Base-by-base conservation (phyloP, 1,140 invertebrate species). In the Leucophenga varia region DNA sequence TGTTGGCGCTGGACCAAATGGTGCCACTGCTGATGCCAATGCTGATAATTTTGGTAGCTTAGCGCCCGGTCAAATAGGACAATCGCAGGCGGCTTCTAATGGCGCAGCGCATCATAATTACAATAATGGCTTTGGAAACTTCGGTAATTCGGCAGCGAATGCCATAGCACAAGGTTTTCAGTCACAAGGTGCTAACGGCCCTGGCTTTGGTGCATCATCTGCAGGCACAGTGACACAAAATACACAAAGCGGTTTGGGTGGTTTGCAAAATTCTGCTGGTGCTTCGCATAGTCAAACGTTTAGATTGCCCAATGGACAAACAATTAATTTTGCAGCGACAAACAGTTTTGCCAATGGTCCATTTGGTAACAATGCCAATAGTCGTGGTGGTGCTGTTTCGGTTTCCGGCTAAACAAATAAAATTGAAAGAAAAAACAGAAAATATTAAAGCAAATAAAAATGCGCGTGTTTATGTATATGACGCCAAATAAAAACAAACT, bases 291-390 rank as follows among this genome's bases (percentile, higher is more conserved):
- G 60, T 43, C 74, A 73, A 47, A 58, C 59, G 2, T 77, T 59
- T 40, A 51, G 54, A 2, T 43, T 77, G 18, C 75, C 75, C 22
- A 73, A 76, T 47, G 75, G 75, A 19, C 69, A 77, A 32, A 64
- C 58, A 4, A 56, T 77, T 12, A 74, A 72, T 25, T 64, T 77
- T 19, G 58, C 71, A 5, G 72, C 61, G 31, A 58, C 71, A 1
- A 76, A 76, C 47, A 75, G 59, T 37, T 76, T 76, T 43, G 71
- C 69, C 49, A 63, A 75, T 28, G 63, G 61, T 19, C 70, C 73
- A 17, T 49, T 59, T 9, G 70, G 61, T 0, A 74, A 67, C 32
- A 64, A 45, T 5, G 70, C 58, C 34, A 54, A 52, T 39, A 67
- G 73, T 37, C 68, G 54, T 21, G 74, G 74, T 0, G 45, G 47